Base-by-base conservation (phyloP, 1,140 invertebrate species). In the Temnothorax longispinosus region DNA sequence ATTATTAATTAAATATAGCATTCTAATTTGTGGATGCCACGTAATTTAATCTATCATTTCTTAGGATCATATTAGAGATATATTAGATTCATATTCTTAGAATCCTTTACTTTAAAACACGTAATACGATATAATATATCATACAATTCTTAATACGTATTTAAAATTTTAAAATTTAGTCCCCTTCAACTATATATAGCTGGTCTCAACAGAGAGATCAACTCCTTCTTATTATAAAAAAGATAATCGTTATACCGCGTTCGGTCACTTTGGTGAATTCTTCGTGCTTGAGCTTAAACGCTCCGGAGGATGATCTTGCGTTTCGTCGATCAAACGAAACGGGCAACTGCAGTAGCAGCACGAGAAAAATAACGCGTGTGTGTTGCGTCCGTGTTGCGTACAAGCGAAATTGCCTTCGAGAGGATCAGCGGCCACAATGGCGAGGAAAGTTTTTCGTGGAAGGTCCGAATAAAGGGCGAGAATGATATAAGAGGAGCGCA, bases 251-350 rank as follows among this genome's bases (percentile, higher is more conserved):
- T 71, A 41, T 81, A 69, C 47, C 47, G 41, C 80, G 41, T 74
- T 82, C 41, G 52, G 67, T 60, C 27, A 62, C 69, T 84, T 74
- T 82, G 71, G 54, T 60, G 18, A 65, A 77, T 85, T 85, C 72
- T 77, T 54, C 47, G 44, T 78, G 21, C 15, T 85, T 41, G 60
- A 78, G 35, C 74, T 65, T 65, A 54, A 78, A 44, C 72, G 44
- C 13, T 64, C 74, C 8, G 10, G 13, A 64, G 35, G 50, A 85
- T 85, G 74, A 85, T 85, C 62, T 85, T 78, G 82, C 75, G n/a
- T 85, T 85, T 78, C 74, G 60, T 27, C 72, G 74, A 78, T 76
- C 60, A 85, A 85, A 78, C 74, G 71, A 52, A 52, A 15, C 69
- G 69, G n/a, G 15, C 74, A 38, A 27, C 62, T 52, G 77, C 64